phyloP scores from a whole-genome alignment of 1,140 invertebrate genomes.

The Euwallacea fornicatus region DNA sequence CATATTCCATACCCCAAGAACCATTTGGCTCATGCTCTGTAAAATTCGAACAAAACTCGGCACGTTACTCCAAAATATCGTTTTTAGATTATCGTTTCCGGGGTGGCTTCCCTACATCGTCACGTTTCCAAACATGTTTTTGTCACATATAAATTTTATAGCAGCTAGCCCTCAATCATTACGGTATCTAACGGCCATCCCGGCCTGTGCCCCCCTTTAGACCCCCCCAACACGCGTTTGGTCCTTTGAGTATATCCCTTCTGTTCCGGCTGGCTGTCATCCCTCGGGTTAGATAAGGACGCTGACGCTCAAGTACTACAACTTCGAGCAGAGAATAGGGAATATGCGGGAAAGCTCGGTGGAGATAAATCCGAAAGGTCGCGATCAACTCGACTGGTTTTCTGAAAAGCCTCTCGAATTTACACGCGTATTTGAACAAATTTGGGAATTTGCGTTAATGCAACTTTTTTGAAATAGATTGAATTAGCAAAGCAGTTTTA shows the following conservation, averaged over 20 bases:
- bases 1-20: no score
- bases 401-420: neutral
- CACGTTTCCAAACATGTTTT: no score
- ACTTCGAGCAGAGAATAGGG: constrained; percentile 38
- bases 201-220: neutral
- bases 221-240: constrained; percentile 10
- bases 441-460: no score
- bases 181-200: constrained; percentile 5
- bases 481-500: no score
- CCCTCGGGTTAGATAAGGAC: constrained; percentile 40
- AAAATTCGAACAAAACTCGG: no score
- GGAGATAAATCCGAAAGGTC: constrained; percentile 25
- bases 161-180: constrained; percentile 11
- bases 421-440: no score
- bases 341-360: constrained; percentile 37
- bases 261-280: constrained; percentile 36
- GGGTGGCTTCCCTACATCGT: no score
- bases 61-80: no score
- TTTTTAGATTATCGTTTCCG: neutral
- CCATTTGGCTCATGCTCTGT: no score
- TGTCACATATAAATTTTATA: constrained; percentile 9
- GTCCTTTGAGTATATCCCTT: constrained; percentile 29
- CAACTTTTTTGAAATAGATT: no score
- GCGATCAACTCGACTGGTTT: constrained; percentile 8
- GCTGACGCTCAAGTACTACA: constrained; percentile 38